Evolutionary conservation across 2,888 invertebrate genomes (phyloP).

Genomic region (Dasypolia templi): DNA sequence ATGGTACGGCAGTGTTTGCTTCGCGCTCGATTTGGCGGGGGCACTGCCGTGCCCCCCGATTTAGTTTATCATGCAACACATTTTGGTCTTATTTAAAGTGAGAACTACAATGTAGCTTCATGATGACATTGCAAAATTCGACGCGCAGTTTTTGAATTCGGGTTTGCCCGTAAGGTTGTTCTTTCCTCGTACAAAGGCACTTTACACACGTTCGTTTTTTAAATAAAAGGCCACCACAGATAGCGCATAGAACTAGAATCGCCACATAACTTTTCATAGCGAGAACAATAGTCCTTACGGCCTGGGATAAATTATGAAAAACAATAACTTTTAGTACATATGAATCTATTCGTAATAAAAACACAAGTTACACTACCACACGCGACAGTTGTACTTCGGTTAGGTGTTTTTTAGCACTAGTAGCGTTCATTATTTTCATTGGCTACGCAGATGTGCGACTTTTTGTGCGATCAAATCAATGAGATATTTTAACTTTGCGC

Average conservation of each 20-base stretch:
- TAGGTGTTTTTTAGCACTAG: background rate
- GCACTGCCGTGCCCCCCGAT: no score
- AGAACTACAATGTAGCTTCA: background rate
- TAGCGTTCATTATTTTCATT: background rate
- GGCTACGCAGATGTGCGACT: background rate
- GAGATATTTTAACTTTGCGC: background rate
- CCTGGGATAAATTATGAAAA: background rate
- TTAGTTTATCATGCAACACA: background rate
- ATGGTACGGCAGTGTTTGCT: no score
- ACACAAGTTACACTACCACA: background rate
- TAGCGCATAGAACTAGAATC: background rate
- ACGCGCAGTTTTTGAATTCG: no score
- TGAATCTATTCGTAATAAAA: background rate
- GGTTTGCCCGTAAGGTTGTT: background rate
- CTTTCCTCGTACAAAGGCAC: background rate
- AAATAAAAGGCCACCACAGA: background rate
- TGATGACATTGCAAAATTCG: background rate
- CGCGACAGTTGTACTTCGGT: background rate
- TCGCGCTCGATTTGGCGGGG: no score
- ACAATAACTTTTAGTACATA: background rate
- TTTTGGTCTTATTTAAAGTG: background rate
- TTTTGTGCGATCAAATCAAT: background rate
- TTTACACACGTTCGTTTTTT: background rate
- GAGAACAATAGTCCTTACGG: background rate
- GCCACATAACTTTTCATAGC: background rate